phyloP scores from a whole-genome alignment of 2,113 vertebrate genomes.

The Empidonax alnorum region DNA sequence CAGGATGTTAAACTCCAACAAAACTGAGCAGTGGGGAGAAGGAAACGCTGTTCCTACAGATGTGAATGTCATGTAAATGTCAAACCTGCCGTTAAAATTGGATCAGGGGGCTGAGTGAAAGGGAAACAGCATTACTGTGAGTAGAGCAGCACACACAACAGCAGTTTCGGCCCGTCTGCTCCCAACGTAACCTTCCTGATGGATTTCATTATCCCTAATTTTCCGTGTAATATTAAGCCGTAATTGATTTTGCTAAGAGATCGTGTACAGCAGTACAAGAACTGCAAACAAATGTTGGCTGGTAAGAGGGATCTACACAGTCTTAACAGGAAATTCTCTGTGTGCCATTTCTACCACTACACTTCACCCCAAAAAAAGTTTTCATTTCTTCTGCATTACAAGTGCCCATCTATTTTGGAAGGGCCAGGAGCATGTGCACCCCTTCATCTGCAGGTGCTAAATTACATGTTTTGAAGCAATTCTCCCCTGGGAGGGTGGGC shows the following conservation, averaged over 20 bases:
- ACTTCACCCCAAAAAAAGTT: background rate
- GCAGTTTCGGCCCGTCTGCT: background rate
- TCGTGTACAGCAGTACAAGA: background rate
- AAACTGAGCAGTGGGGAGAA: background rate
- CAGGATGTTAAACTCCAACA: background rate
- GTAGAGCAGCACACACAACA: background rate
- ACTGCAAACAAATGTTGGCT: background rate
- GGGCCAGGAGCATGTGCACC: fast-evolving
- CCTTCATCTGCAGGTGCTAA: fast-evolving
- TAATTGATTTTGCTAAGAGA: background rate
- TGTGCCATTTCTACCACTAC: background rate
- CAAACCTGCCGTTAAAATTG: slow-evolving; percentile 35
- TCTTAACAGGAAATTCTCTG: background rate
- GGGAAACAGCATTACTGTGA: background rate
- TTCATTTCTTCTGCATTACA: background rate
- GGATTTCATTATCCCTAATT: slow-evolving; percentile 5
- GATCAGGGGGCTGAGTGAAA: slow-evolving; percentile 10
- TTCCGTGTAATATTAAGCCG: background rate
- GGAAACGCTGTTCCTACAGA: slow-evolving; percentile 22
- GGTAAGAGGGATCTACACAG: background rate
- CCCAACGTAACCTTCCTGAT: background rate
- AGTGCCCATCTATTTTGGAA: fast-evolving
- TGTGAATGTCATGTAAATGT: slow-evolving; percentile 61
- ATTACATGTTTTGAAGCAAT: background rate
- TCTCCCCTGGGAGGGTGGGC: fast-evolving